Conservation (phyloP, 2,888 invertebrate genomes). For the Seira musarum region DNA sequence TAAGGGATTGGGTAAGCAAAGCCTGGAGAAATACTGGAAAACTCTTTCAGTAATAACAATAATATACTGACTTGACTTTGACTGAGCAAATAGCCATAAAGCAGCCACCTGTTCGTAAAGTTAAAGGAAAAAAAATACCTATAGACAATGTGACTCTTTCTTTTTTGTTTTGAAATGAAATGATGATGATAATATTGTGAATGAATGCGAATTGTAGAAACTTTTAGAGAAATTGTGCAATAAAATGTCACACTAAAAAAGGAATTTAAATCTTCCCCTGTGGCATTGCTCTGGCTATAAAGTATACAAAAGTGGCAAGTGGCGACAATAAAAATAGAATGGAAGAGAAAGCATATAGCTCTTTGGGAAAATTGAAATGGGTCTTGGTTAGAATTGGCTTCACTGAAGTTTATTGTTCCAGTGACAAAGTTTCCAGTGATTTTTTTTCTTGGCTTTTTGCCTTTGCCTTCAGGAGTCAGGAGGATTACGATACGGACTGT, state of each 20-base stretch:
- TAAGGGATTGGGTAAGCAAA: not conserved
- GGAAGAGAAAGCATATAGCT: not conserved
- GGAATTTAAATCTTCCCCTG: not conserved
- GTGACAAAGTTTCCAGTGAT: not conserved
- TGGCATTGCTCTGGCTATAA: not conserved
- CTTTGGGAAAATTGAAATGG: conserved; percentile 14
- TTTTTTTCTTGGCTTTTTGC: not conserved
- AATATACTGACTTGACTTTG: not conserved
- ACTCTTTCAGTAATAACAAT: not conserved
- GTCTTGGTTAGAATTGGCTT: not conserved
- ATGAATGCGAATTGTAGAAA: too few relatives aligned
- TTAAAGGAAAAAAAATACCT: too few relatives aligned
- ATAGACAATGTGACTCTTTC: not conserved
- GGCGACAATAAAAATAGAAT: not conserved
- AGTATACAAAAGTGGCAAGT: not conserved
- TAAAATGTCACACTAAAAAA: not conserved
- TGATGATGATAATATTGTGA: too few relatives aligned
- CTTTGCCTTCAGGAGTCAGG: not conserved
- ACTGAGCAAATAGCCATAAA: too few relatives aligned
- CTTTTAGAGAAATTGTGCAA: not conserved
- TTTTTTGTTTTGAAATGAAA: too few relatives aligned
- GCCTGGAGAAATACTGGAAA: not conserved
- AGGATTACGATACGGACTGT: not conserved
- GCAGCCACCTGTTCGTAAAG: not conserved
- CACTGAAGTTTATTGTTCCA: conserved; percentile 34